These are phyloP conservation scores for Ptychadena robeensis DNA, from an alignment of 2,797 vertebrate genomes.

Conservation along the genomic window DNA sequence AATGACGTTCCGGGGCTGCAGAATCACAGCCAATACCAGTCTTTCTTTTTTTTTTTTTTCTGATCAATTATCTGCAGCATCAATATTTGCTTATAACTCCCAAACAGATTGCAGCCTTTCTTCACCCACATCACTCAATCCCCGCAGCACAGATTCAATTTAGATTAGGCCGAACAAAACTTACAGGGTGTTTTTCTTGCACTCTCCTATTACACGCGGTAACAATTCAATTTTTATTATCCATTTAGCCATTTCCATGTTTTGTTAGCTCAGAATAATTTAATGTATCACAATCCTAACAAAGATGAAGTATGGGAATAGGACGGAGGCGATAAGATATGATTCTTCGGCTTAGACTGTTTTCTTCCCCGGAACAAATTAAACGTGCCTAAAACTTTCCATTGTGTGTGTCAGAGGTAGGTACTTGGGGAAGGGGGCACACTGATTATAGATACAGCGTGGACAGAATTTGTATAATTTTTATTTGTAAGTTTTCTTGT, in stretches of 20 bases:
- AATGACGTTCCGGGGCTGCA: constrained; percentile 14
- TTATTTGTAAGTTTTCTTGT: too few species aligned
- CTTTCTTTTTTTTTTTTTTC: constrained; percentile 27
- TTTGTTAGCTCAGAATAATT: constrained; percentile 57
- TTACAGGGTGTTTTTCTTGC: constrained; percentile 59
- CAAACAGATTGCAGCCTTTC: constrained; percentile 53
- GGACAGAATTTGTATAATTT: not conserved
- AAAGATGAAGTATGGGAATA: constrained; percentile 41
- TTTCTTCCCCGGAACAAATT: not conserved
- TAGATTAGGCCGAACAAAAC: constrained; percentile 59
- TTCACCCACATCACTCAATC: constrained; percentile 58
- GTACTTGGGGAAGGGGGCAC: not conserved
- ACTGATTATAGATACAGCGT: not conserved
- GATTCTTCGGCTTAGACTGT: not conserved
- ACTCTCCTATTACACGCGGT: constrained; percentile 57
- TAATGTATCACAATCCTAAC: constrained; percentile 29
- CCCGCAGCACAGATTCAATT: constrained; percentile 56
- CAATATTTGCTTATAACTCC: constrained; percentile 61
- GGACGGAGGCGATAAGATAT: constrained; percentile 2
- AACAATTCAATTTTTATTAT: constrained; percentile 63
- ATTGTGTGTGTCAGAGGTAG: not conserved
- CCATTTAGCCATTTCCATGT: constrained; percentile 61
- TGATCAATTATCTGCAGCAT: constrained; percentile 62
- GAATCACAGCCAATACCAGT: constrained; percentile 5
- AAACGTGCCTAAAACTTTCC: not conserved